A percentile compares a stretch with the other conserved stretches of the same genome.
These are phyloP conservation scores for Nomia melanderi DNA, from an alignment of 1,140 invertebrate species.

Conservation along the genomic window DNA sequence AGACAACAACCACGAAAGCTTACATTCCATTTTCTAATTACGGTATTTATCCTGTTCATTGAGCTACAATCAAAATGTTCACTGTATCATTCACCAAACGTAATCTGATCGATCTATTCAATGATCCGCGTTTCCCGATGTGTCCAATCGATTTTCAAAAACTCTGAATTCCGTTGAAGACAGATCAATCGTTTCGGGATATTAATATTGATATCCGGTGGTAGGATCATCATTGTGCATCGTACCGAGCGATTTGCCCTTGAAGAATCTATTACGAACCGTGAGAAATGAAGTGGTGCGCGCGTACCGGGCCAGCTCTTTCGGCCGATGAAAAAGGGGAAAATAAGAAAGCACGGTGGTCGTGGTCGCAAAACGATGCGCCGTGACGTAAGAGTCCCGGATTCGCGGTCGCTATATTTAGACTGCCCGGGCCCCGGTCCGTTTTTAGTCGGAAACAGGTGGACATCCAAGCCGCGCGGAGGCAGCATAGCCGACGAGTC, in stretches of 20 bases:
- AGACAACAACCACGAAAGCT: no score
- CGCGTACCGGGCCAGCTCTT: no score
- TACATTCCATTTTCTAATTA: no score
- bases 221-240: no score
- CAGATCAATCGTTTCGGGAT: no score
- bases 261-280: not conserved
- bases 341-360: conserved; percentile 48
- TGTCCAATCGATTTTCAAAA: no score
- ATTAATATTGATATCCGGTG: not conserved
- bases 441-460: conserved; percentile 80
- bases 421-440: conserved; percentile 74
- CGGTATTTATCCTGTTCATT: no score
- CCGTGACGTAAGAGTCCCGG: conserved; percentile 67
- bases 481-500: conserved; percentile 64
- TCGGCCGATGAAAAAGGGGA: not conserved
- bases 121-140: no score
- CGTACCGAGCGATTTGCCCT: not conserved
- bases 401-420: conserved; percentile 78
- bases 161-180: no score
- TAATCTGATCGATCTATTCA: no score
- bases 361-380: conserved; percentile 48
- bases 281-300: not conserved
- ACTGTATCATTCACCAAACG: no score
- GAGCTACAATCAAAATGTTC: no score
- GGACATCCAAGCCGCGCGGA: conserved; percentile 64